Base-by-base conservation (phyloP, 1,140 invertebrate species). In the Lasioglossum albipes region DNA sequence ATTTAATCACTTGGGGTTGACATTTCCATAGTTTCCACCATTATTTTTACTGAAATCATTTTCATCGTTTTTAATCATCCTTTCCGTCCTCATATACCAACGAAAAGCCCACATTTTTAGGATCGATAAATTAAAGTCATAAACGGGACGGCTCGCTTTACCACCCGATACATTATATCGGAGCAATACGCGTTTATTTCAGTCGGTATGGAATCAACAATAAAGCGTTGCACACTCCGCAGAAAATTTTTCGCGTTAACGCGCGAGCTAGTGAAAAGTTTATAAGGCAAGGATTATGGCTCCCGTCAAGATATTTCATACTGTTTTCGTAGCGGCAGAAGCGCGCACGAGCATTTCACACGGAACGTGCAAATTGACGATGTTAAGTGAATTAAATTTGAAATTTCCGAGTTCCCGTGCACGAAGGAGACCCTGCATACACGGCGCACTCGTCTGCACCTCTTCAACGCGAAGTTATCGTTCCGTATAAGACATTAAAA, bases 401-500 rank as follows among this genome's bases (percentile, higher is more conserved):
- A 52, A 70, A 31, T 22, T 54, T 70, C 3, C 12, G 22, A 52
- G 49, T 6, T 27, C 22, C 18, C n/a, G 9, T 5, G 52, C 22
- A 3, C 6, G 10, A 12, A 18, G 52, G 9, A 70, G 22, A 27
- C 45, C 18, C 36, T n/a, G 36, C 64, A 42, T 42, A 31, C 2
- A 52, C 12, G 18, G 67, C 6, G n/a, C 12, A 20, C 45, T 52
- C 22, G 18, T 31, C 49, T 18, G 49, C 12, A 9, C 20, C 57
- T 18, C 20, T 31, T 54, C 13, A 70, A 7, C 20, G 9, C 31
- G 18, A 42, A 66, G 27, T 79, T 70, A 71, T 79, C 70, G 59
- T 42, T 65, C 18, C 27, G 7, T 65, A 59, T 59, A 61, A 79
- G 69, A 16, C 31, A 45, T n/a, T 65, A 27, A 72, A 78, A 54